Conservation (phyloP, 2,113 vertebrate species). For the Gallinago paraguaiae region DNA sequence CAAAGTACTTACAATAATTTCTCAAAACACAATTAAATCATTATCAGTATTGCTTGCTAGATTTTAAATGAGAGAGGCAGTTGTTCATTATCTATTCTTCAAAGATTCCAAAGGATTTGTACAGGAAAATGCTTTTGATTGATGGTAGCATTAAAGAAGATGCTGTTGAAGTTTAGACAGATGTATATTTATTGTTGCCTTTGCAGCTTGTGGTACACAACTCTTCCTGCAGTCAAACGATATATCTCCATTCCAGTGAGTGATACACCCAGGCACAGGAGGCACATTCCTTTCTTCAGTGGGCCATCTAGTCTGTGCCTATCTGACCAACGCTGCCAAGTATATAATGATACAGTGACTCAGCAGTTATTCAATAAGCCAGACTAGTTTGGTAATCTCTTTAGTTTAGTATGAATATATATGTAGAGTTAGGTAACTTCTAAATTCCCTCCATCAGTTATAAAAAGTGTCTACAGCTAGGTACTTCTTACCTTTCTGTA, state of each 20-base stretch:
- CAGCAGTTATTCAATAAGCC: not conserved
- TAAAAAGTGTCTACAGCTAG: not conserved
- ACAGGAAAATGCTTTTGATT: not conserved
- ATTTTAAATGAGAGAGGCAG: not conserved
- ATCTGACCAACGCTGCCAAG: not conserved
- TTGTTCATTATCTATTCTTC: rapidly evolving
- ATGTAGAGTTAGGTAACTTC: not conserved
- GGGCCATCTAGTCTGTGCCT: not conserved
- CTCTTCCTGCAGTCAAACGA: not conserved
- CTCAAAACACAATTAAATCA: not conserved
- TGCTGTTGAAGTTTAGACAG: not conserved
- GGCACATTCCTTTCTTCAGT: not conserved
- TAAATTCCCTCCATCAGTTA: not conserved
- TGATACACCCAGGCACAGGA: not conserved
- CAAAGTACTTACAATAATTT: not conserved
- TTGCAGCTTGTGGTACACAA: not conserved
- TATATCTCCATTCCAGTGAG: too few relatives aligned
- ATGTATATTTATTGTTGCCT: not conserved
- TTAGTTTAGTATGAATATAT: not conserved
- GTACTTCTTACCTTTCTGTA: not conserved
- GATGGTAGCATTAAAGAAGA: not conserved
- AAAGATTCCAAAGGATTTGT: not conserved
- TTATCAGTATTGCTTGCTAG: not conserved
- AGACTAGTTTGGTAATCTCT: not conserved
- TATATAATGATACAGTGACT: not conserved